Percentiles rank a stretch among this genome's conserved stretches.
phyloP scores from a whole-genome alignment of 2,888 invertebrate species.

The Malthinus seriepunctatus region DNA sequence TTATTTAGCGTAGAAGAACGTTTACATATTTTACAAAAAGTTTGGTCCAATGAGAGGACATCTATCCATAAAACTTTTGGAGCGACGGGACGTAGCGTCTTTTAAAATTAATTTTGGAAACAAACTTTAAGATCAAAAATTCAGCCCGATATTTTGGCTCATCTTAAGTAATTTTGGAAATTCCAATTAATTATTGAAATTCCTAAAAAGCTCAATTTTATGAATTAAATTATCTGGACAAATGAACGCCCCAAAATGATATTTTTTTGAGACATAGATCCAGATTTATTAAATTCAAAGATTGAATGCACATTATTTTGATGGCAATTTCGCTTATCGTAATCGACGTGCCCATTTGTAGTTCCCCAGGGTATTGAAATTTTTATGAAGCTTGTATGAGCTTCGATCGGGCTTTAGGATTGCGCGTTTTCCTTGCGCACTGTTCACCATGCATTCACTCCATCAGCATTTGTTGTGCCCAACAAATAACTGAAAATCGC shows the following conservation, averaged over 20 bases:
- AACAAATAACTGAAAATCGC: conserved; percentile 8
- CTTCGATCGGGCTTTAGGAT: conserved; percentile 32
- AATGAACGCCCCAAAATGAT: not conserved
- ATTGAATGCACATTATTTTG: conserved; percentile 23
- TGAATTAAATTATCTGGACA: too few species aligned
- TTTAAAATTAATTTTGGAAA: too few species aligned
- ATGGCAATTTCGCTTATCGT: conserved; percentile 29
- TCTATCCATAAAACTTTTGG: too few species aligned
- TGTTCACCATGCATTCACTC: conserved; percentile 25
- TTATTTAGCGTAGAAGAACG: too few species aligned
- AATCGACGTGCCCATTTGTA: conserved; percentile 31
- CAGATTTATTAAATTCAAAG: conserved; percentile 1
- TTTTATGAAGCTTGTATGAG: conserved; percentile 35
- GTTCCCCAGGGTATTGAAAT: conserved; percentile 33
- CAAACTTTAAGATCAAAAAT: too few species aligned
- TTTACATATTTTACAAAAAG: too few species aligned
- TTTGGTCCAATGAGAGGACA: too few species aligned
- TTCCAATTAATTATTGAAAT: too few species aligned
- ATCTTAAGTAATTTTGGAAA: too few species aligned
- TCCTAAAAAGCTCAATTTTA: too few species aligned
- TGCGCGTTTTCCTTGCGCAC: conserved; percentile 32
- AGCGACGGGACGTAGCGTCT: too few species aligned
- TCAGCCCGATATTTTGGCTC: too few species aligned
- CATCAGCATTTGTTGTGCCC: conserved; percentile 23
- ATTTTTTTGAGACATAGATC: not conserved